Evolutionary conservation across 2,797 vertebrate genomes (phyloP), one percentile per base, ranked within the genome.

Genomic region (Bryconaethiops microstoma): DNA sequence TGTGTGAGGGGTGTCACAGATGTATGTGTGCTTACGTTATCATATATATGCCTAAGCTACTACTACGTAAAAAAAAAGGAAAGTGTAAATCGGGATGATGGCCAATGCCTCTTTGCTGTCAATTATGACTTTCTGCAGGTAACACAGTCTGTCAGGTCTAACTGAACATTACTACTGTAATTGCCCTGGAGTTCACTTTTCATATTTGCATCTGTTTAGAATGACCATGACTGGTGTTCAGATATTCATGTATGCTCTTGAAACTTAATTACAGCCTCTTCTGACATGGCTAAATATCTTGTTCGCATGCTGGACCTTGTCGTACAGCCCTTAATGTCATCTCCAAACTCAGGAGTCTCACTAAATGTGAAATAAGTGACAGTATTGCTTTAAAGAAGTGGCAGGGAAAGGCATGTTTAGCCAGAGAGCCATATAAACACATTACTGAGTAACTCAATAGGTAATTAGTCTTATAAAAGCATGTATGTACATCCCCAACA

Each of bases 201-300:
- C 83, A 88, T 87, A 48, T 89, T 86, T 80, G 50, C 74, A 87
- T 83, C 85, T 86, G 81, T 86, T 90, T 82, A 88, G 86, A 92
- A 75, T 86, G 91, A 87, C 88, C 90, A 87, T 71, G 86, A 72
- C 81, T 86, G 80, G 75, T 17, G 16, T 76, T 93, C 78, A 89
- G 80, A 91, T 92, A 94, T 95, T 93, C 84, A 95, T 94, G 81
- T 88, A 94, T 93, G 88, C 90, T 85, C 84, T 75, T 55, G 40
- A 93, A 95, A 95, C 84, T 78, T 71, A 86, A 95, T 95, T 93
- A 94, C 79, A 39, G 29, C 75, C 72, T 90, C 77, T 60, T 67
- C 62, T 64, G 92, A 93, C 89, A 52, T 7, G 88, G 89, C 91
- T 94, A 94, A 95, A 91, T 88, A 94, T 77, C 92, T 91, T 35